These are phyloP conservation scores for Macrochelys suwanniensis DNA, from an alignment of 2,797 vertebrate species.

Conservation along the genomic window DNA sequence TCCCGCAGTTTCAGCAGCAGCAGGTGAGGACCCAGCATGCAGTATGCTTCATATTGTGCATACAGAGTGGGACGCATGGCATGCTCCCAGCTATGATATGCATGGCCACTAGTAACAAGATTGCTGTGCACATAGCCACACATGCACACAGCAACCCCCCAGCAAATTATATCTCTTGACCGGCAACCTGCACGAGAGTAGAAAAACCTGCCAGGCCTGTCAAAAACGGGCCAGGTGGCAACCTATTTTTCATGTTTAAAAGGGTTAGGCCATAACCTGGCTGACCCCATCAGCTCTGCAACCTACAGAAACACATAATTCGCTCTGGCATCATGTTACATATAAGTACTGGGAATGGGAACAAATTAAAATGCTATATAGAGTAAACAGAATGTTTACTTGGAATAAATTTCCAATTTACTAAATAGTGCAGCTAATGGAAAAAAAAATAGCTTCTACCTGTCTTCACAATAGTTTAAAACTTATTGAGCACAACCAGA, in stretches of 20 bases:
- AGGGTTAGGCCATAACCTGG: background rate
- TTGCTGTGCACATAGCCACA: background rate
- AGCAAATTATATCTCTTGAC: background rate
- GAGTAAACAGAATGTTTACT: constrained; percentile 69
- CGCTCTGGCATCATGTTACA: constrained; percentile 35
- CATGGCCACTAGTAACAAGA: background rate
- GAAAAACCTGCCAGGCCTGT: background rate
- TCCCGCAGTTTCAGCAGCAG: background rate
- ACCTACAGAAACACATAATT: background rate
- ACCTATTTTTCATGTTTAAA: background rate
- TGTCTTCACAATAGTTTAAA: constrained; percentile 76
- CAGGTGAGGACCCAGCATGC: background rate
- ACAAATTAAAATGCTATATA: constrained; percentile 67
- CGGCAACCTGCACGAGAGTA: background rate
- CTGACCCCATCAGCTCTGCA: background rate
- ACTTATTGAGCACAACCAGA: constrained; percentile 67
- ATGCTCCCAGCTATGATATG: background rate
- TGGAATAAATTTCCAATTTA: constrained; percentile 68
- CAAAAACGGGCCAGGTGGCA: background rate
- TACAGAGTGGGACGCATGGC: background rate
- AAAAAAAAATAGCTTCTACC: constrained; percentile 69
- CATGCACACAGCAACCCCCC: background rate
- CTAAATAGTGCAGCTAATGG: constrained; percentile 70
- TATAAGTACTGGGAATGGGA: constrained; percentile 34
- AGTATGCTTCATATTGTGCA: background rate